Evolutionary conservation across 2,113 vertebrate species (phyloP).

Genomic region (Catharus bicknelli): DNA sequence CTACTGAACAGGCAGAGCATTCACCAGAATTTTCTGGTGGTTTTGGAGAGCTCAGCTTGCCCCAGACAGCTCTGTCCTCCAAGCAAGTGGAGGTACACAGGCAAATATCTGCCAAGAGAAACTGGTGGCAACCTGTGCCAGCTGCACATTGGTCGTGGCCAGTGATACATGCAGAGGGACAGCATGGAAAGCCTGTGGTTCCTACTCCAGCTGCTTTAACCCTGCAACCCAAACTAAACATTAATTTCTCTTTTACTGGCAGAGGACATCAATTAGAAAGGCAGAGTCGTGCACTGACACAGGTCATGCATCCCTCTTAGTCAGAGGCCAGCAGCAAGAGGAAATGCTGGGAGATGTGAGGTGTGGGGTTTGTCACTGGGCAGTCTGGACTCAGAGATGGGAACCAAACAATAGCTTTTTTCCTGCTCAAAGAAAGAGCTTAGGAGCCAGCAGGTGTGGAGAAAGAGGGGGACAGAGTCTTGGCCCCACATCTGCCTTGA

Average conservation of each 20-base stretch:
- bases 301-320: neutral
- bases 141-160: neutral
- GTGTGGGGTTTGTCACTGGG: neutral
- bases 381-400: neutral
- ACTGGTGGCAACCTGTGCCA: neutral
- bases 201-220: neutral
- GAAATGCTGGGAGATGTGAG: neutral
- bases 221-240: neutral
- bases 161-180: neutral
- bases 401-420: neutral
- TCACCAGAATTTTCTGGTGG: neutral
- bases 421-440: neutral
- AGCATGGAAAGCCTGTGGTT: neutral
- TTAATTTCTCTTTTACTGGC: neutral
- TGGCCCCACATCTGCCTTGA: neutral
- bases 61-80: neutral
- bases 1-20: neutral
- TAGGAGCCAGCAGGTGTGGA: neutral
- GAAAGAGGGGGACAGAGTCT: neutral
- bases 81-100: neutral
- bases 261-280: neutral
- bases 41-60: neutral
- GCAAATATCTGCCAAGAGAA: neutral
- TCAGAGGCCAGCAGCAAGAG: neutral
- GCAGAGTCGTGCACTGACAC: neutral